Conservation (phyloP, 2,888 invertebrate genomes). For the Limnephilus auricula region DNA sequence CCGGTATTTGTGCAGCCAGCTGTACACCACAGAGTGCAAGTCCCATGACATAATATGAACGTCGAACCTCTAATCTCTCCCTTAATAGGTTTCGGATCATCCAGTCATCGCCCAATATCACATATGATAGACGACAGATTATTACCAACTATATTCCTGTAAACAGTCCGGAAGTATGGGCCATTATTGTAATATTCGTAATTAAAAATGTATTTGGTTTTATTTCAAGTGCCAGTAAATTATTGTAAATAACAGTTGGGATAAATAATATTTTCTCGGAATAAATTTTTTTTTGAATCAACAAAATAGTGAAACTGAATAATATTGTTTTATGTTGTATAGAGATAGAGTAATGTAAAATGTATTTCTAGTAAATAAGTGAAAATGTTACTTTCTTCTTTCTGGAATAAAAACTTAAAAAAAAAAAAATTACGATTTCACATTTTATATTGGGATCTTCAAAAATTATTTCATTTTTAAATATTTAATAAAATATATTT, state of each 20-base stretch:
- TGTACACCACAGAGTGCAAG: neutral
- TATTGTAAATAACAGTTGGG: too few relatives aligned
- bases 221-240: too few relatives aligned
- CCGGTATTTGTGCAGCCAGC: neutral
- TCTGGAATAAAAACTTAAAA: too few relatives aligned
- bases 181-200: neutral
- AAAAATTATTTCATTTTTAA: neutral
- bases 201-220: neutral
- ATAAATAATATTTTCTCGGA: too few relatives aligned
- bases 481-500: neutral
- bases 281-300: too few relatives aligned
- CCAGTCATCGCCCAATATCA: neutral
- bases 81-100: neutral
- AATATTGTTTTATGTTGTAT: too few relatives aligned
- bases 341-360: too few relatives aligned
- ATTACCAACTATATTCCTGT: neutral
- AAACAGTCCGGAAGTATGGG: neutral
- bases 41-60: neutral
- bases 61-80: neutral
- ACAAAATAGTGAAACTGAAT: too few relatives aligned
- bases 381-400: too few relatives aligned
- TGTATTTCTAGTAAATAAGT: too few relatives aligned
- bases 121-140: neutral
- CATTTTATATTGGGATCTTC: neutral
- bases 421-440: neutral